phyloP scores from a whole-genome alignment of 2,888 invertebrate species.

The Dione vanillae region DNA sequence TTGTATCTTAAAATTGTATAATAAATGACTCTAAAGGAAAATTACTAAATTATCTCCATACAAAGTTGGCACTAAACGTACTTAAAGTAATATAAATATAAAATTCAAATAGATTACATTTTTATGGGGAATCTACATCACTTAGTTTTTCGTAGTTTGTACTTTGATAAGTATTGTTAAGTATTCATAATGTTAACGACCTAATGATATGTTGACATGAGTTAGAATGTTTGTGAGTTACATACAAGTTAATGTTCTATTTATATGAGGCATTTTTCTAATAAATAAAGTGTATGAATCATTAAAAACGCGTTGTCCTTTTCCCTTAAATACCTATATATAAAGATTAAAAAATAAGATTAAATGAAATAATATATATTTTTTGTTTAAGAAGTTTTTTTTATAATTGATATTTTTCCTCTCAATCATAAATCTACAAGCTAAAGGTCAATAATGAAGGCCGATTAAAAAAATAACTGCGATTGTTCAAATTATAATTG shows the following conservation, averaged over 20 bases:
- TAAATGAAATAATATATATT: neutral
- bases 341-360: neutral
- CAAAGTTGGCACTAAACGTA: slow-evolving; percentile 14
- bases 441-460: neutral
- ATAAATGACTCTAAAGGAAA: neutral
- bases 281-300: slow-evolving; percentile 68
- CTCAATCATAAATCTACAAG: neutral
- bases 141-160: slow-evolving; percentile 57
- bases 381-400: neutral
- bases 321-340: slow-evolving; percentile 14
- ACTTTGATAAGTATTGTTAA: slow-evolving; percentile 54
- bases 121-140: slow-evolving; percentile 13
- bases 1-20: neutral
- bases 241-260: slow-evolving; percentile 67
- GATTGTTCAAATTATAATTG: too few species aligned
- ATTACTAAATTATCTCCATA: neutral
- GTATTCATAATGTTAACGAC: slow-evolving; percentile 60
- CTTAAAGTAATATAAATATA: slow-evolving; percentile 11
- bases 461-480: neutral
- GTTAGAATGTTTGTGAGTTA: slow-evolving; percentile 66
- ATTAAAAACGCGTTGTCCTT: slow-evolving; percentile 20
- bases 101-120: slow-evolving; percentile 3
- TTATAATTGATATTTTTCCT: neutral
- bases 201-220: slow-evolving; percentile 55
- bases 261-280: slow-evolving; percentile 78